phyloP scores from a whole-genome alignment of 1,140 invertebrate species.

The Homalodisca vitripennis region DNA sequence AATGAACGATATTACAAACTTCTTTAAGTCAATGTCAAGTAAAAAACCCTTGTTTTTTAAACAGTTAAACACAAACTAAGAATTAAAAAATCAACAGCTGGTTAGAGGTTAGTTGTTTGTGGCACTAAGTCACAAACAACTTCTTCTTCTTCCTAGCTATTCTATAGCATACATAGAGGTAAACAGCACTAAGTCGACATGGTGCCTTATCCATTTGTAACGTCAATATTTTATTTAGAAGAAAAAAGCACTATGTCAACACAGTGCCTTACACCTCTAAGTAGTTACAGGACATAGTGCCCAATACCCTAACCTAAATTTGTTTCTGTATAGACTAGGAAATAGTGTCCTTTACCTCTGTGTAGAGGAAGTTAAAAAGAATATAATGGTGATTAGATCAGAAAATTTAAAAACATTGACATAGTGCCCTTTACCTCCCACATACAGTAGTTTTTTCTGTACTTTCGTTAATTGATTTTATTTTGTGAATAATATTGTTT shows the following conservation, averaged over 20 bases:
- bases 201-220: slow-evolving; percentile 9
- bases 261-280: slow-evolving; percentile 16
- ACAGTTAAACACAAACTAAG: neutral
- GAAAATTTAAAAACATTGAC: slow-evolving; percentile 1
- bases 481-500: too few relatives aligned
- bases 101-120: neutral
- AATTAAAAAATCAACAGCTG: neutral
- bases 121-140: neutral
- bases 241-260: slow-evolving; percentile 15
- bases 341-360: slow-evolving; percentile 15
- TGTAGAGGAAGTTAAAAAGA: neutral
- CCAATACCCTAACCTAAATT: slow-evolving; percentile 5
- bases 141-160: neutral
- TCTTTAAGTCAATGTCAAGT: too few relatives aligned
- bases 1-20: too few relatives aligned
- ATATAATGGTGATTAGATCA: slow-evolving; percentile 1
- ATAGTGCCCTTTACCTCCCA: slow-evolving; percentile 24
- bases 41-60: too few relatives aligned
- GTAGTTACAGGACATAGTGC: slow-evolving; percentile 16
- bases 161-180: neutral
- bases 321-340: neutral
- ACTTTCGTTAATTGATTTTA: too few relatives aligned
- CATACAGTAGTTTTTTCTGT: too few relatives aligned
- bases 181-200: slow-evolving; percentile 14
- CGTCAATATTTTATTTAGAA: neutral